Percentiles rank a stretch among this genome's conserved stretches.
Conservation (phyloP, 1,140 invertebrate species). For the Caerostris darwini region DNA sequence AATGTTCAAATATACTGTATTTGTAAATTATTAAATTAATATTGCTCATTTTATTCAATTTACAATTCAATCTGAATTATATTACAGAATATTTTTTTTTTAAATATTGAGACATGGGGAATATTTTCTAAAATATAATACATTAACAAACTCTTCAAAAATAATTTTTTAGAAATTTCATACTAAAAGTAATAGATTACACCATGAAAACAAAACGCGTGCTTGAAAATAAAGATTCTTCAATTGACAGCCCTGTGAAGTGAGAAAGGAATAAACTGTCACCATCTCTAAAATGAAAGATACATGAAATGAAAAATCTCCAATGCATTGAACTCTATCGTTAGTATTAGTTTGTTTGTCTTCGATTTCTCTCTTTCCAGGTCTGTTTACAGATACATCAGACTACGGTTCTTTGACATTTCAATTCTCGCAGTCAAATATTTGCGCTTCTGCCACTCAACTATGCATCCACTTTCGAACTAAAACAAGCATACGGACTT, state of each 20-base stretch:
- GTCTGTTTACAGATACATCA: conserved; percentile 49
- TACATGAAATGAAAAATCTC: background rate
- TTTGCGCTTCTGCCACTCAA: conserved; percentile 30
- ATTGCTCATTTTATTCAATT: no score
- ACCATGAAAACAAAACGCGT: no score
- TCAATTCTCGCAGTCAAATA: conserved; percentile 50
- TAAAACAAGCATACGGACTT: background rate
- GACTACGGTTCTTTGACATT: conserved; percentile 35
- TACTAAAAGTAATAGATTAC: no score
- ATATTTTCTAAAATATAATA: no score
- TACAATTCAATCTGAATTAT: no score
- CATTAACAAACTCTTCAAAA: no score
- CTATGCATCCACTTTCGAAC: conserved; percentile 9
- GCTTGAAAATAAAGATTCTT: no score
- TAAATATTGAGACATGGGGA: no score
- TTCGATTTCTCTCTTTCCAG: conserved; percentile 25
- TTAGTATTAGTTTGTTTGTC: conserved; percentile 54
- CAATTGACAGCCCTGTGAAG: background rate
- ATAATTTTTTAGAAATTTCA: no score
- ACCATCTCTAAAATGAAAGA: background rate
- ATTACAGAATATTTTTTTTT: no score
- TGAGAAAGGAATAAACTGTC: background rate
- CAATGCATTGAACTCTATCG: conserved; percentile 15
- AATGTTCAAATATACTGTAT: no score
- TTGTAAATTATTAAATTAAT: no score